A percentile compares a stretch with the other conserved stretches of the same genome.
phyloP scores from a whole-genome alignment of 2,888 invertebrate species.

The Exocentrus adspersus region DNA sequence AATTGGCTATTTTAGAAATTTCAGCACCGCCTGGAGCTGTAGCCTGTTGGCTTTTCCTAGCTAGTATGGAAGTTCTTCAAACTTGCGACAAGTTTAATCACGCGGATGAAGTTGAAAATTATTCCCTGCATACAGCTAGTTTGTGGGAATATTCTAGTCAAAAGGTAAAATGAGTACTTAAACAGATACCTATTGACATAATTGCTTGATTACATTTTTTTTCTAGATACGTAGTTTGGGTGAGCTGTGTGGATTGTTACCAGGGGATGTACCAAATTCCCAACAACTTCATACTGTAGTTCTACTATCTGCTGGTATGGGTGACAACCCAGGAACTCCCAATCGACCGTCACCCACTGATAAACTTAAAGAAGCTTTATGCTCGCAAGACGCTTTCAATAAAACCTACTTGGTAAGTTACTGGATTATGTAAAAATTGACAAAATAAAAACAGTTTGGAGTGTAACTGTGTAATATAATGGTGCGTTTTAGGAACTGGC shows the following conservation, averaged over 20 bases:
- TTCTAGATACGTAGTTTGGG: conserved; percentile 84
- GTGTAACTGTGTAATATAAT: too few relatives aligned
- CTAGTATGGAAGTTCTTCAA: conserved; percentile 85
- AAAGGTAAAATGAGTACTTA: conserved; percentile 59
- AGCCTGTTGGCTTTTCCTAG: conserved; percentile 93
- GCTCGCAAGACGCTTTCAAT: conserved; percentile 88
- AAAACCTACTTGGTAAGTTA: conserved; percentile 83
- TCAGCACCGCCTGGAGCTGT: conserved; percentile 83
- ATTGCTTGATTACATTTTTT: too few relatives aligned
- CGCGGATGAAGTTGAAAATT: conserved; percentile 76
- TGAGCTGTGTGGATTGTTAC: conserved; percentile 89
- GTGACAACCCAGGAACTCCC: conserved; percentile 72
- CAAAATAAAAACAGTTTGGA: too few relatives aligned
- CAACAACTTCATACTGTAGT: conserved; percentile 92
- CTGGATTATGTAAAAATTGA: too few relatives aligned
- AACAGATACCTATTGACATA: too few relatives aligned
- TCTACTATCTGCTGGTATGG: conserved; percentile 90
- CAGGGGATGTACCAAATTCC: conserved; percentile 82
- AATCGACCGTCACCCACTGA: conserved; percentile 74
- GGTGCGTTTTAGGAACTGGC: conserved; percentile 81
- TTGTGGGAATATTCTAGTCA: conserved; percentile 86
- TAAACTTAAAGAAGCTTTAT: conserved; percentile 88
- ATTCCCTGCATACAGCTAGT: conserved; percentile 86
- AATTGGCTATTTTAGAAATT: conserved; percentile 83
- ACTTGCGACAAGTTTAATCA: conserved; percentile 78